Evolutionary conservation across 2,797 vertebrate genomes (phyloP).

Genomic region (Pseudomugil tenellus): DNA sequence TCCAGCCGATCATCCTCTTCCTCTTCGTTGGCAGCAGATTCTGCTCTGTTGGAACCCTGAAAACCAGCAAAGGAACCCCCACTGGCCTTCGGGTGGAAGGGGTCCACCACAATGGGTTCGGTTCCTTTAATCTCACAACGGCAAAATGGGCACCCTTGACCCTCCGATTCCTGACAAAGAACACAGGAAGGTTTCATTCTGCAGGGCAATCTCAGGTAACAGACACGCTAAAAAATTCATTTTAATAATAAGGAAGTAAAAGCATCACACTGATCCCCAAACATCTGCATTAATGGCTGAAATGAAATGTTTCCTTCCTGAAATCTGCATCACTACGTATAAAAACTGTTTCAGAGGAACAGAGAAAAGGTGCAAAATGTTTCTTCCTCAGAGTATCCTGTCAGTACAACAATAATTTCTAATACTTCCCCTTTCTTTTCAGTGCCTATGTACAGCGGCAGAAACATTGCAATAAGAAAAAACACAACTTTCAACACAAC

Average conservation of each 20-base stretch:
- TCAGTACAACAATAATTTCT: no score
- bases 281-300: no score
- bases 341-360: no score
- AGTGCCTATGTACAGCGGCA: no score
- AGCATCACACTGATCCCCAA: no score
- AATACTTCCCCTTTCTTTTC: background rate
- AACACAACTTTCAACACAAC: background rate
- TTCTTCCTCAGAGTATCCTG: background rate
- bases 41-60: constrained; percentile 85
- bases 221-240: no score
- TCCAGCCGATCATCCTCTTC: constrained; percentile 94
- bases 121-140: constrained; percentile 99
- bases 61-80: constrained; percentile 84
- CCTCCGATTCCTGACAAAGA: constrained; percentile 91
- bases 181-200: background rate
- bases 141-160: constrained; percentile 96
- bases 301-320: no score
- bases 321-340: background rate
- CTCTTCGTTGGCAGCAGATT: constrained; percentile 86
- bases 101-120: constrained; percentile 96
- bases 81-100: constrained; percentile 90
- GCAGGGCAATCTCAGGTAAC: no score
- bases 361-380: background rate
- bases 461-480: no score
- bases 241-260: no score